These are phyloP conservation scores for Metallyticus violacea DNA, from an alignment of 2,888 invertebrate genomes.

Conservation along the genomic window DNA sequence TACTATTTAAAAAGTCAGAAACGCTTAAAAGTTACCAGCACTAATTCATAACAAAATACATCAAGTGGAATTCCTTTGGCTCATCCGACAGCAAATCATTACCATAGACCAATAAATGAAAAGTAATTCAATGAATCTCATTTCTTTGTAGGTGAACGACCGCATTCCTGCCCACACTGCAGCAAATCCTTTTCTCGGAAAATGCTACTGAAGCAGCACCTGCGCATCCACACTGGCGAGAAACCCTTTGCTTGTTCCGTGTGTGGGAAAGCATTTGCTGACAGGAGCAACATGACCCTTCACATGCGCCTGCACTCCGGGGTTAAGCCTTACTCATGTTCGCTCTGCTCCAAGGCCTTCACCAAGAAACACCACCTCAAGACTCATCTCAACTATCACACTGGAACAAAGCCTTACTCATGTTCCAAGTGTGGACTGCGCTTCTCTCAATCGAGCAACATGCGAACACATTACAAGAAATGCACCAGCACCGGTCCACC, in stretches of 20 bases:
- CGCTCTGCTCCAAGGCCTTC: slow-evolving; percentile 71
- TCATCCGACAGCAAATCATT: too few relatives aligned
- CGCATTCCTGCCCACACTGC: slow-evolving; percentile 72
- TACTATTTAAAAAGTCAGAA: too few relatives aligned
- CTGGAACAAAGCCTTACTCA: slow-evolving; percentile 77
- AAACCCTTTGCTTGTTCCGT: slow-evolving; percentile 71
- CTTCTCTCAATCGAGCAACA: slow-evolving; percentile 83
- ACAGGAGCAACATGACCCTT: slow-evolving; percentile 80
- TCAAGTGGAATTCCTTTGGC: too few relatives aligned
- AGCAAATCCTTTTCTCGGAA: slow-evolving; percentile 81
- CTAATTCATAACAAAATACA: too few relatives aligned
- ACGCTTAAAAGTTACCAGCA: too few relatives aligned
- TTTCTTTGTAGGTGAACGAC: slow-evolving; percentile 56
- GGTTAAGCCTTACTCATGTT: slow-evolving; percentile 69
- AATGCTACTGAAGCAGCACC: slow-evolving; percentile 80
- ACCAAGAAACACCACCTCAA: slow-evolving; percentile 83
- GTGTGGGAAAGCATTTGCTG: slow-evolving; percentile 81
- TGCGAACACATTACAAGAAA: slow-evolving; percentile 82
- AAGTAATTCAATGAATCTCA: not conserved
- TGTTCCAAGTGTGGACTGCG: slow-evolving; percentile 68
- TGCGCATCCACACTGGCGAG: slow-evolving; percentile 78
- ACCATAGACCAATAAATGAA: too few relatives aligned
- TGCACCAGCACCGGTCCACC: slow-evolving; percentile 47
- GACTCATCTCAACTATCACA: slow-evolving; percentile 81
- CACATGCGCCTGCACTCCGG: slow-evolving; percentile 79